Evolutionary conservation across 2,888 invertebrate species (phyloP).

Genomic region (Phasia obesa): DNA sequence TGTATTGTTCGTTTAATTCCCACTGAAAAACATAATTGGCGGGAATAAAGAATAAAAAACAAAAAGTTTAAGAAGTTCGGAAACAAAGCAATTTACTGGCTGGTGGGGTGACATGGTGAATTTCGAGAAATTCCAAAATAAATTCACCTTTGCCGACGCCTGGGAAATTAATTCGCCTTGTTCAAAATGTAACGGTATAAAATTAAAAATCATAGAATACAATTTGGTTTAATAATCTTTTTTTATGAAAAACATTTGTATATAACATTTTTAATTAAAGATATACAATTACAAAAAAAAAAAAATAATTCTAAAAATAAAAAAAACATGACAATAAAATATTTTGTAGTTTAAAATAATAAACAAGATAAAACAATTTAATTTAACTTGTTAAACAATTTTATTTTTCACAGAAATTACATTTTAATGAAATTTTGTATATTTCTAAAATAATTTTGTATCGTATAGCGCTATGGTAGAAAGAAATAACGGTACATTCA

Average conservation of each 20-base stretch:
- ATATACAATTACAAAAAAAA: not conserved
- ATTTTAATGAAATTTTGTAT: not conserved
- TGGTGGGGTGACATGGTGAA: no score
- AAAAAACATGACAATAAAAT: slow-evolving; percentile 41
- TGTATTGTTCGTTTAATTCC: slow-evolving; percentile 58
- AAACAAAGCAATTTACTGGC: no score
- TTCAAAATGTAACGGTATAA: no score
- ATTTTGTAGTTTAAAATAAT: slow-evolving; percentile 10
- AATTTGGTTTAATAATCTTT: not conserved
- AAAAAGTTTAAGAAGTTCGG: no score
- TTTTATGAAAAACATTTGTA: not conserved
- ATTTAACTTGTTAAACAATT: slow-evolving; percentile 20
- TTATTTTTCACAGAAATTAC: slow-evolving; percentile 14
- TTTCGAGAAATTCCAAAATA: no score
- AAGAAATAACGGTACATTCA: no score
- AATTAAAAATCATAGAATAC: not conserved
- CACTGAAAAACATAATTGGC: slow-evolving; percentile 16
- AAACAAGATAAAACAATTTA: slow-evolving; percentile 7
- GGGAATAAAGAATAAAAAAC: no score
- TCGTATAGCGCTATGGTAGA: not conserved
- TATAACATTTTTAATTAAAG: not conserved
- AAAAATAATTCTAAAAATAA: slow-evolving; percentile 1
- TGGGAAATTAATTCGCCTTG: no score
- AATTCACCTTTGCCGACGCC: no score
- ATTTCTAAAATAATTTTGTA: no score